phyloP scores from a whole-genome alignment of 1,140 invertebrate genomes.

The Antheraea pernyi region DNA sequence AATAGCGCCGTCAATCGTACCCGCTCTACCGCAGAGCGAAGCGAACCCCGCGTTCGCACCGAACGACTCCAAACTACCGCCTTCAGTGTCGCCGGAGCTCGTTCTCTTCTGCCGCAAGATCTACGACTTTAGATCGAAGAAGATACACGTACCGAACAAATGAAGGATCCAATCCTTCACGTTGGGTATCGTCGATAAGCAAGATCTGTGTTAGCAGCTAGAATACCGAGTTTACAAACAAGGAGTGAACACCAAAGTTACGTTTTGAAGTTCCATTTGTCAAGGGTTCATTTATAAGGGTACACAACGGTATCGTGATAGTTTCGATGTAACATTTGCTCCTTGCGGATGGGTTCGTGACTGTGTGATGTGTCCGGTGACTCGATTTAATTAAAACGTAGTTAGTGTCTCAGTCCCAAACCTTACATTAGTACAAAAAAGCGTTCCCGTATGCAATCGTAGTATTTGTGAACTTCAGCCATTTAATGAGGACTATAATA shows the following conservation, averaged over 20 bases:
- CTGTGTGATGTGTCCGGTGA: neutral
- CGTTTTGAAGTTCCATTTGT: conserved; percentile 29
- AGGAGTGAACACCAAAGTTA: conserved; percentile 53
- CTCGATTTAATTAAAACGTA: conserved; percentile 32
- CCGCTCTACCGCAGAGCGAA: conserved; percentile 56
- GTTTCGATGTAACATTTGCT: neutral
- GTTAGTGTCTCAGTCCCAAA: conserved; percentile 41
- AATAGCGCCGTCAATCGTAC: conserved; percentile 61
- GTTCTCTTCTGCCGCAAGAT: conserved; percentile 96
- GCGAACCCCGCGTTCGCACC: conserved; percentile 47
- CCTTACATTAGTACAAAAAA: conserved; percentile 68
- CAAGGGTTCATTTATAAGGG: conserved; percentile 21
- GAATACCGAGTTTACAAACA: conserved; percentile 4
- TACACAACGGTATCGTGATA: neutral
- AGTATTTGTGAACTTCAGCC: conserved; percentile 44
- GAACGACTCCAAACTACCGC: conserved; percentile 85
- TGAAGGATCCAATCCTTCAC: conserved; percentile 33
- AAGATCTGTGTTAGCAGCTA: neutral
- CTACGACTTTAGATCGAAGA: conserved; percentile 95
- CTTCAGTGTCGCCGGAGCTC: conserved; percentile 88
- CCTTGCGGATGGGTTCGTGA: neutral
- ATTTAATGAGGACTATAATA: conserved; percentile 38
- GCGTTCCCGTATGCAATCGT: conserved; percentile 46
- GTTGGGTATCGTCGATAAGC: neutral
- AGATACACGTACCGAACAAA: conserved; percentile 79